Evolutionary conservation across 2,797 vertebrate genomes (phyloP).

Genomic region (Dendrocincla tyrannina): DNA sequence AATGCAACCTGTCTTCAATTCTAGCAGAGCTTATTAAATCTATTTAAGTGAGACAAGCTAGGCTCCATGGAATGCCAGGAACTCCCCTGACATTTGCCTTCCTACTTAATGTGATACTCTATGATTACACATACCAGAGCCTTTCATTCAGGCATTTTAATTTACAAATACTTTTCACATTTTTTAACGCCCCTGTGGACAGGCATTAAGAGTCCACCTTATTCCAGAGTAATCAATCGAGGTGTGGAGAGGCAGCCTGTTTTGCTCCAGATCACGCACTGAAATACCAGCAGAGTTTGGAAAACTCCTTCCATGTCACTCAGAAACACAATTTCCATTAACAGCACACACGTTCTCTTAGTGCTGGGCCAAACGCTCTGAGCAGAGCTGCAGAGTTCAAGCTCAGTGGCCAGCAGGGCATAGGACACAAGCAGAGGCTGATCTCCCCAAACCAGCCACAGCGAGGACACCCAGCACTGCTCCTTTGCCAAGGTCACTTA

Average conservation of each 20-base stretch:
- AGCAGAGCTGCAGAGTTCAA: not conserved
- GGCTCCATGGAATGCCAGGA: slow-evolving; percentile 27
- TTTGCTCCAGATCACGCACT: slow-evolving; percentile 30
- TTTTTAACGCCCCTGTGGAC: slow-evolving; percentile 48
- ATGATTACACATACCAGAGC: slow-evolving; percentile 51
- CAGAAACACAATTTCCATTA: not conserved
- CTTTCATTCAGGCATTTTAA: slow-evolving; percentile 56
- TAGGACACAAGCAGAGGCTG: not conserved
- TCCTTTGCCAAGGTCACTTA: not conserved
- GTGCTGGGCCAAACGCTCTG: not conserved
- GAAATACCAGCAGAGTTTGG: slow-evolving; percentile 24
- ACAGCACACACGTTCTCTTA: not conserved
- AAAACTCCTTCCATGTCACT: not conserved
- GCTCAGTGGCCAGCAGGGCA: not conserved
- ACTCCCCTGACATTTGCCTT: slow-evolving; percentile 54
- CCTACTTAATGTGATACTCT: slow-evolving; percentile 45
- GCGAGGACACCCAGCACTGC: not conserved
- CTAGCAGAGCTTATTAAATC: slow-evolving; percentile 49
- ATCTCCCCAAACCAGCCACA: not conserved
- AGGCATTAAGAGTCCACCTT: slow-evolving; percentile 33
- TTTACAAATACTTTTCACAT: slow-evolving; percentile 57
- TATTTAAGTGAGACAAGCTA: slow-evolving; percentile 38
- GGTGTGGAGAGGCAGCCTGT: not conserved
- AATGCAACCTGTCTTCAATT: slow-evolving; percentile 57
- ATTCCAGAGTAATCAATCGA: slow-evolving; percentile 7